Evolutionary conservation across 2,888 invertebrate species (phyloP).

Genomic region (Mongoloraphidia duomilia): DNA sequence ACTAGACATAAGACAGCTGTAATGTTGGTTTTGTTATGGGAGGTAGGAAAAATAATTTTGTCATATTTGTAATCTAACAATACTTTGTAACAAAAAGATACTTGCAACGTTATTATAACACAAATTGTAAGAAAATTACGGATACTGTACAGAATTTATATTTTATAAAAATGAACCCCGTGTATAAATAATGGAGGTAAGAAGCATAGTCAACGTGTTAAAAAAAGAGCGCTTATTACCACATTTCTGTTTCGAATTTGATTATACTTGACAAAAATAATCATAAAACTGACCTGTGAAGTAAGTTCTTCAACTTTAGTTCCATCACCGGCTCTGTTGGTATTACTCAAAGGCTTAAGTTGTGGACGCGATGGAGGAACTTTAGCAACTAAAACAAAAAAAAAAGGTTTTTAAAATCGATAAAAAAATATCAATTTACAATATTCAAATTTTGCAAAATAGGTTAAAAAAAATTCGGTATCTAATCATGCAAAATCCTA

Average conservation of each 20-base stretch:
- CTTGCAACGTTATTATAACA: no score
- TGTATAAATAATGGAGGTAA: neutral
- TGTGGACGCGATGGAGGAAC: conserved; percentile 31
- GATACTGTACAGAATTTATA: no score
- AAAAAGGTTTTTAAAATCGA: neutral
- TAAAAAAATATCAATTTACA: no score
- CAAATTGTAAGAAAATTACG: no score
- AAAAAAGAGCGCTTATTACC: neutral
- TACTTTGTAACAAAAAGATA: no score
- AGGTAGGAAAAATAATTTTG: no score
- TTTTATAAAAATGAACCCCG: no score
- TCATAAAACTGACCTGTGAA: neutral
- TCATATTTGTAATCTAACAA: no score
- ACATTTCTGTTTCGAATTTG: neutral
- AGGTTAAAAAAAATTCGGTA: conserved; percentile 2
- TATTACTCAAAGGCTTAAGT: conserved; percentile 24
- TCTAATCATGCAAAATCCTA: neutral
- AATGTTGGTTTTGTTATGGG: no score
- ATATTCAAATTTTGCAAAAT: neutral
- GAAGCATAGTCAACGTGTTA: no score
- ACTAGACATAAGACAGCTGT: no score
- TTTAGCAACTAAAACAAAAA: conserved; percentile 31
- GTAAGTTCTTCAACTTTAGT: conserved; percentile 44
- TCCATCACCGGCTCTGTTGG: conserved; percentile 33
- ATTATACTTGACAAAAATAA: neutral